Percentiles rank a stretch among this genome's conserved stretches.
These are phyloP conservation scores for Cephonodes hylas DNA, from an alignment of 2,888 invertebrate species.

Conservation along the genomic window DNA sequence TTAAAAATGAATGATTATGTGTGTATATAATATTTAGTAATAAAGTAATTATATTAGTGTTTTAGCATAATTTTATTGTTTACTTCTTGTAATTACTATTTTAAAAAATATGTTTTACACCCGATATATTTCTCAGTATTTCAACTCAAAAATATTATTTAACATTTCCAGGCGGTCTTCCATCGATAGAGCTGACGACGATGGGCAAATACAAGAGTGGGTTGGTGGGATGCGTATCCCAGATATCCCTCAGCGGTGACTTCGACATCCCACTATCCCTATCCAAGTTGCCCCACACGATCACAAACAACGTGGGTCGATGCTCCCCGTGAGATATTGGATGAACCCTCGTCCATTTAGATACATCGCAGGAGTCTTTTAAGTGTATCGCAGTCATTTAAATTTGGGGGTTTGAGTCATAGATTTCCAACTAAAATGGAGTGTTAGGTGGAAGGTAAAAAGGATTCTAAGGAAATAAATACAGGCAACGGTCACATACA, in stretches of 20 bases:
- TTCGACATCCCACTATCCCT: constrained; percentile 87
- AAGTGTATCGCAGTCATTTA: background rate
- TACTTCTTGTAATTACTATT: too few relatives aligned
- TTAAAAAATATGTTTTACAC: too few relatives aligned
- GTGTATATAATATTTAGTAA: too few relatives aligned
- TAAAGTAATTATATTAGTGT: too few relatives aligned
- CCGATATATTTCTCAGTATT: too few relatives aligned
- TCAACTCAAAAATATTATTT: constrained; percentile 1
- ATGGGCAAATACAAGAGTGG: constrained; percentile 87
- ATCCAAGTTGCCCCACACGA: constrained; percentile 83
- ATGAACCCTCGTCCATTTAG: constrained; percentile 32
- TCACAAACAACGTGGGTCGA: constrained; percentile 77
- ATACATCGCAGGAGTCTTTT: background rate
- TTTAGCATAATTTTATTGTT: too few relatives aligned
- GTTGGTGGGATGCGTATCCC: constrained; percentile 90
- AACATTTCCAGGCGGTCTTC: constrained; percentile 86
- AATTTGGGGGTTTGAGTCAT: too few relatives aligned
- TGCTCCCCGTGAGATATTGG: constrained; percentile 64
- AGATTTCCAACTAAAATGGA: too few relatives aligned
- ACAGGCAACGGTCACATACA: too few relatives aligned
- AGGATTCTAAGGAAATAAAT: too few relatives aligned
- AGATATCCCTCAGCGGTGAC: constrained; percentile 90
- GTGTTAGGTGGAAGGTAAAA: too few relatives aligned
- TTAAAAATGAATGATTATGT: too few relatives aligned
- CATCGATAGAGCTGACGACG: constrained; percentile 86